Percentiles rank a stretch among this genome's conserved stretches.
Evolutionary conservation across 2,797 vertebrate genomes (phyloP).

Genomic region (Menidia menidia): DNA sequence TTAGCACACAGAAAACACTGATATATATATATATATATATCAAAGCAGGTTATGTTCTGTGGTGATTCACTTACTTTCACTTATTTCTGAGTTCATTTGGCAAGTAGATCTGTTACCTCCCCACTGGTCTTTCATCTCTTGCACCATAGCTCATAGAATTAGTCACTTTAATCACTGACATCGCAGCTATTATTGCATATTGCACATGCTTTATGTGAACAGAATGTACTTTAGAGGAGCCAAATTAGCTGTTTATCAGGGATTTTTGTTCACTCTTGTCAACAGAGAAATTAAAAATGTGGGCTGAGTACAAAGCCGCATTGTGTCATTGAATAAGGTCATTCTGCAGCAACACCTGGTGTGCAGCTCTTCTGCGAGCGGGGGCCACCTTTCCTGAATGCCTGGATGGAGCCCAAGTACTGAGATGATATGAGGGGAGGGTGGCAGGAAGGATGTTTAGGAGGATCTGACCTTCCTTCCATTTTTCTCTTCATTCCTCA

Average conservation of each 20-base stretch:
- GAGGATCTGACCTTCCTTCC: conserved; percentile 77
- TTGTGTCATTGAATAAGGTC: conserved; percentile 64
- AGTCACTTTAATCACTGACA: conserved; percentile 40
- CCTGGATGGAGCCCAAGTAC: conserved; percentile 66
- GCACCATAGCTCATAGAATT: conserved; percentile 47
- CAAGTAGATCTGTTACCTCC: conserved; percentile 51
- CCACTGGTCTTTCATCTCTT: conserved; percentile 12
- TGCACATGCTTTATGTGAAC: conserved; percentile 50
- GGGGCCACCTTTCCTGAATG: conserved; percentile 71
- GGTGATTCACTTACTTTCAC: conserved; percentile 34
- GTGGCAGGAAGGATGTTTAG: conserved; percentile 80
- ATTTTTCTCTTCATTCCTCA: conserved; percentile 56
- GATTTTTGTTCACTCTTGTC: conserved; percentile 21
- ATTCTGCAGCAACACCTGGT: conserved; percentile 75
- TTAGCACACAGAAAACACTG: conserved; percentile 27
- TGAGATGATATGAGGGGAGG: conserved; percentile 65
- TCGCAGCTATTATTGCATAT: conserved; percentile 41
- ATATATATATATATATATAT: no score
- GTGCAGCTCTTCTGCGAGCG: conserved; percentile 51
- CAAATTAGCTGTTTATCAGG: conserved; percentile 17
- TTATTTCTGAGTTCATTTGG: conserved; percentile 30
- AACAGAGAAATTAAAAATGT: conserved; percentile 33
- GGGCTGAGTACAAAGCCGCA: conserved; percentile 17
- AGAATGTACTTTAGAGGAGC: conserved; percentile 29
- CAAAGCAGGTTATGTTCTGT: conserved; percentile 25